Base-by-base conservation (phyloP, 1,140 invertebrate genomes). In the Psilanteris sp. region DNA sequence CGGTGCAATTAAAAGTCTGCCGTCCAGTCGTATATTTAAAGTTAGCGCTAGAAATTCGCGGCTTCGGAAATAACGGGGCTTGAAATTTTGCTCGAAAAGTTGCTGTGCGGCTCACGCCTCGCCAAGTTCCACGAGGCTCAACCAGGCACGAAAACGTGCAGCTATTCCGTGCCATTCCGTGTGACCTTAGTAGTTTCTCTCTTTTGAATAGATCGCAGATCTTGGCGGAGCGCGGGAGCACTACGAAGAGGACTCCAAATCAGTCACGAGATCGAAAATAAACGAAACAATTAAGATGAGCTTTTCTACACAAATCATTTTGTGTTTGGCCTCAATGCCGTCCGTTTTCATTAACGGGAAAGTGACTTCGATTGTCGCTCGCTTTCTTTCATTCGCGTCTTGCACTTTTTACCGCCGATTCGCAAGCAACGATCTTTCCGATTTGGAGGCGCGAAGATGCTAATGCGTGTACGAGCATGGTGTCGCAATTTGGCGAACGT, bases 221-320 rank as follows among this genome's bases (percentile, higher is more conserved):
- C 74, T 77, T 72, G 62, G 67, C 68, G 48, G 54, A 72, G 62
- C 48, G 68, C 68, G 68, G 68, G 62, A 68, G 67, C 68, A 18
- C 55, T 10, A 32, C 61, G 62, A 26, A 20, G 34, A 57, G 72
- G 44, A 44, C 62, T 66, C 46, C 64, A 62, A 77, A 72, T 71
- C 67, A 77, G 67, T 77, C 67, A 77, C 68, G 68, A 64, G 68
- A 77, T 77, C 54, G 50, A 73, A 73, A 77, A 72, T 77, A 77
- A 77, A 77, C 74, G 67, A 72, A 71, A 77, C 74, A 72, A 77
- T 77, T 72, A 77, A 72, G 74, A 67, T 57, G 59, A 62, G 73
- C 57, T 66, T 71, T 76, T 52, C 7, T 37, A 46, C 59, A 59
- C 54, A 74, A 74, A 74, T 61, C 71, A 59, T 39, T 61, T 52